Base-by-base conservation (phyloP, 2,888 invertebrate genomes). In the Villa cingulata region DNA sequence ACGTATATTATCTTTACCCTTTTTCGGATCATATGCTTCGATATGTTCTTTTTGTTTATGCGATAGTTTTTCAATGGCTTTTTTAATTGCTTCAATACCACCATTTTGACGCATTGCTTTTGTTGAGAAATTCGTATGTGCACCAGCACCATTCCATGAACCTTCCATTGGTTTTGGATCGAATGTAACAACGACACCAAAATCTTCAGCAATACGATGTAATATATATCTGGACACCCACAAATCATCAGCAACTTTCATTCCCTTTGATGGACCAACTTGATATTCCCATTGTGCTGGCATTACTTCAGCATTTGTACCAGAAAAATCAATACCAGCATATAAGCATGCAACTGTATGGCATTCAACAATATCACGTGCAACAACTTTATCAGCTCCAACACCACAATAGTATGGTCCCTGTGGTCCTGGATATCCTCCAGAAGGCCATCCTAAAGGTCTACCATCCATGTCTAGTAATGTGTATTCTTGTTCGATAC, bases 91-190 rank as follows among this genome's bases (percentile, higher is more conserved):
- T 49, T 69, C 68, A 40, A 81, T 78, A 32, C 83, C 81, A 44
- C 75, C 76, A 0, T 83, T 78, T 2, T 77, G 74, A 42, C 94
- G 76, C 90, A 91, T 95, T 15, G 70, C 72, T 57, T 81, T 79
- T 0, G 90, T 89, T 48, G 91, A 91, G 73, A 91, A 91, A 66
- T 92, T 94, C 46, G 84, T 83, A 65, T 95, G 92, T 56, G 86
- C 87, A 1, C 92, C 96, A 38, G 96, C 89, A 1, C 92, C 92
- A 65, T 92, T 92, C 92, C 92, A 94, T 63, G 86, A 83, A 1
- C 66, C 66, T 43, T 85, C 84, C 37, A 77, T 73, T 1, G 77
- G 77, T 55, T 76, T 77, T 1, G 78, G 77, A 55, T 77, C 74
- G 41, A 77, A 70, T 2, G 75, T 70, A 1, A 78, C 72, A 2